Evolutionary conservation across 2,888 invertebrate species (phyloP).

Genomic region (Sinopyrophorus schimmeli): DNA sequence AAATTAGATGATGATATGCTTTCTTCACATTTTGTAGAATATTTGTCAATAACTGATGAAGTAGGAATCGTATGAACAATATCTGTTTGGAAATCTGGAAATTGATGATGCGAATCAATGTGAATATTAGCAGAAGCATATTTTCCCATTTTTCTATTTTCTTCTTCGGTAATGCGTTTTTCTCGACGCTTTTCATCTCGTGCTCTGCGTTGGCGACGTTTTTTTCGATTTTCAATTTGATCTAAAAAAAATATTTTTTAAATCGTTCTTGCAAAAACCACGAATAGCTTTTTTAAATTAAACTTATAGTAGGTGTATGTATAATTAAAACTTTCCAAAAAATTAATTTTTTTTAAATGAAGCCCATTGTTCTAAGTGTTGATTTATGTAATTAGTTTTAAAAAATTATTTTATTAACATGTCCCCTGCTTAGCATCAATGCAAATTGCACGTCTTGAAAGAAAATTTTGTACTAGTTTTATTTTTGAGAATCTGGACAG

Average conservation of each 20-base stretch:
- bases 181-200: conserved; percentile 81
- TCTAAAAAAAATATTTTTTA: conserved; percentile 62
- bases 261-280: too few relatives aligned
- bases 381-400: too few relatives aligned
- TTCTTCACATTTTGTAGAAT: conserved; percentile 45
- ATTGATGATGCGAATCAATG: conserved; percentile 67
- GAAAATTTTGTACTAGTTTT: too few relatives aligned
- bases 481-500: too few relatives aligned
- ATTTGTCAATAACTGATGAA: background rate
- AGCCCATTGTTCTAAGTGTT: too few relatives aligned
- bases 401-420: too few relatives aligned
- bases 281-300: too few relatives aligned
- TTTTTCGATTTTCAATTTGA: conserved; percentile 73
- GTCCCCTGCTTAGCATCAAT: too few relatives aligned
- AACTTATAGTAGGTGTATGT: too few relatives aligned
- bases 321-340: too few relatives aligned
- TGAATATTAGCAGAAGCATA: conserved; percentile 63
- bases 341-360: too few relatives aligned
- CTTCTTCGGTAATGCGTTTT: conserved; percentile 72
- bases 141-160: conserved; percentile 73
- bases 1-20: conserved; percentile 33
- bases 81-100: conserved; percentile 55
- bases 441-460: too few relatives aligned
- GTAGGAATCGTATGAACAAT: conserved; percentile 6
- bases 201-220: conserved; percentile 69